Evolutionary conservation across 2,113 vertebrate species (phyloP).

Genomic region (Synchiropus splendidus): DNA sequence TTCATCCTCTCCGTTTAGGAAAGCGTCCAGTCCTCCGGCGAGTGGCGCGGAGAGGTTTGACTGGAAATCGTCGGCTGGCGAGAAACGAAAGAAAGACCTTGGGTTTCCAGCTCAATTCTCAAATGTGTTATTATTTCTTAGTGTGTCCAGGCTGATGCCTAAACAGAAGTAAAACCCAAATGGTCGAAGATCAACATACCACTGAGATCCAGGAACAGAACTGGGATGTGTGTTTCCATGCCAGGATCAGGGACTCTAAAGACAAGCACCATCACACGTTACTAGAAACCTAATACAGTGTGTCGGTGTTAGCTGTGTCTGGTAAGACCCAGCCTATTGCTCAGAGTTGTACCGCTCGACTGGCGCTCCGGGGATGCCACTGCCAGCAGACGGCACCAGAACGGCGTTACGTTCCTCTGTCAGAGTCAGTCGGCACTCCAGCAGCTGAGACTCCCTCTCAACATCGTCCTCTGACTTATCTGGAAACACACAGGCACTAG

Average conservation of each 20-base stretch:
- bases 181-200: slow-evolving; percentile 69
- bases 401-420: slow-evolving; percentile 93
- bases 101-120: too few relatives aligned
- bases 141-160: too few relatives aligned
- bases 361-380: slow-evolving; percentile 91
- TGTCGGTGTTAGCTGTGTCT: too few relatives aligned
- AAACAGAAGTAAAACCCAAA: too few relatives aligned
- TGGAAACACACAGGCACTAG: slow-evolving; percentile 32
- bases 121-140: too few relatives aligned
- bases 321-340: too few relatives aligned
- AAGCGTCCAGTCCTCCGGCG: slow-evolving; percentile 86
- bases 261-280: too few relatives aligned
- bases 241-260: slow-evolving; percentile 82
- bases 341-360: slow-evolving; percentile 97
- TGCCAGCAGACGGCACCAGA: slow-evolving; percentile 94
- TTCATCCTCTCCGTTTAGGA: slow-evolving; percentile 80
- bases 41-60: slow-evolving; percentile 90
- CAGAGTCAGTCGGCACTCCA: slow-evolving; percentile 89
- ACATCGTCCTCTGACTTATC: slow-evolving; percentile 92
- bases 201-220: slow-evolving; percentile 91
- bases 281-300: too few relatives aligned
- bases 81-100: too few relatives aligned
- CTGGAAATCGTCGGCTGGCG: slow-evolving; percentile 92
- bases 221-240: slow-evolving; percentile 96
- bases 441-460: slow-evolving; percentile 84